Conservation (phyloP, 2,888 invertebrate species). For the Lampropteryx suffumata region DNA sequence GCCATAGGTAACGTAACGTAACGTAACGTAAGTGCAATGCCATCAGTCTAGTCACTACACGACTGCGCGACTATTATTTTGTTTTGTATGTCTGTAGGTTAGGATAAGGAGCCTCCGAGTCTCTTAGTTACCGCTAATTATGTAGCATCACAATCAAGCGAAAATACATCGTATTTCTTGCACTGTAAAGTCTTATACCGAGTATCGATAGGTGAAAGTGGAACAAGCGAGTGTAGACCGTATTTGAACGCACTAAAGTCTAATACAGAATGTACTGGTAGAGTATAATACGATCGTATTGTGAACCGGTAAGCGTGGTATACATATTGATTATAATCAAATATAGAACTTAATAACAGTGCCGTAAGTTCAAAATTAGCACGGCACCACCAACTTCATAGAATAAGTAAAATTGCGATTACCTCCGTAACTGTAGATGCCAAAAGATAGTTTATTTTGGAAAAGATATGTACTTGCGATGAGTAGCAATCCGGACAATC, state of each 20-base stretch:
- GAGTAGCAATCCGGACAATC: constrained; percentile 20
- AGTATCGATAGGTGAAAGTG: neutral
- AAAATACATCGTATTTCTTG: constrained; percentile 4
- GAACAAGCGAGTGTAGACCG: neutral
- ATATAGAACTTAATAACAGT: constrained; percentile 4
- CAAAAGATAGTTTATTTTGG: constrained; percentile 22
- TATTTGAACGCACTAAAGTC: neutral
- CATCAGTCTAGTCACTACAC: constrained; percentile 33
- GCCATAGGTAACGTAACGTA: constrained; percentile 10
- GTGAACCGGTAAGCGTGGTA: too few relatives aligned
- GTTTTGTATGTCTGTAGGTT: constrained; percentile 22
- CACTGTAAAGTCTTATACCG: neutral
- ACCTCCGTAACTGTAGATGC: constrained; percentile 24
- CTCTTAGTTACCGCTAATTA: constrained; percentile 17
- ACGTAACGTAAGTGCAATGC: constrained; percentile 21
- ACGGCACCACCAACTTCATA: constrained; percentile 11
- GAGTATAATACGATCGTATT: too few relatives aligned
- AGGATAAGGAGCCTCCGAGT: constrained; percentile 24
- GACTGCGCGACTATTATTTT: constrained; percentile 25
- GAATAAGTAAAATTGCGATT: constrained; percentile 16
- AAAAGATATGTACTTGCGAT: constrained; percentile 8
- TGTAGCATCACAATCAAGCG: neutral
- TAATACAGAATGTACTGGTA: neutral
- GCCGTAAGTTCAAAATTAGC: constrained; percentile 7
- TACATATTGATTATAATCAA: too few relatives aligned